These are phyloP conservation scores for Montipora foliosa DNA, from an alignment of 64 coral and sea anemone species.

Conservation along the genomic window DNA sequence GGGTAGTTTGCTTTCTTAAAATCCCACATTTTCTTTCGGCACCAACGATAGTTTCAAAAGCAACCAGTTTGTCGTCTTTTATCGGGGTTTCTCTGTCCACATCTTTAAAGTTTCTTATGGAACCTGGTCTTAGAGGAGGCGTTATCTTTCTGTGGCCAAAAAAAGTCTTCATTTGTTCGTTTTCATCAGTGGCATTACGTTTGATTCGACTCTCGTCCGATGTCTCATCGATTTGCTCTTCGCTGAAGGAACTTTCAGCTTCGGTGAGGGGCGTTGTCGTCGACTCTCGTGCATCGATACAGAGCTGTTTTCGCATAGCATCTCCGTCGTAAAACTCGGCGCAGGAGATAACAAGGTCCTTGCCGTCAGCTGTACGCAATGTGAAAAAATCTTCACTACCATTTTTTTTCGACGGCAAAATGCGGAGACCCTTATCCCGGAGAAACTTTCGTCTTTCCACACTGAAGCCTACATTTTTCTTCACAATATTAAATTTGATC, in stretches of 20 bases:
- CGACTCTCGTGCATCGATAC: constrained; percentile 11
- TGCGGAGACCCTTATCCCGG: constrained; percentile 73
- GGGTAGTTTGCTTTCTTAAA: constrained; percentile 25
- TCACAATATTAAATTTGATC: constrained; percentile 77
- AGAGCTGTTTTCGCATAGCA: constrained; percentile 40
- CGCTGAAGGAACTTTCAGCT: constrained; percentile 10
- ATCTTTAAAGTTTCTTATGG: constrained; percentile 83
- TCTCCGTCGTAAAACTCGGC: constrained; percentile 76
- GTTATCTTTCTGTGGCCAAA: constrained; percentile 65
- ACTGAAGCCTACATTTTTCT: constrained; percentile 70
- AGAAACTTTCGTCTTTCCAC: constrained; percentile 83
- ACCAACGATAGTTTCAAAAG: neutral
- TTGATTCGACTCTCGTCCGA: neutral
- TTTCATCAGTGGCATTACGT: neutral
- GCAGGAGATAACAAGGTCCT: constrained; percentile 47
- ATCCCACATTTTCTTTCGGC: constrained; percentile 14
- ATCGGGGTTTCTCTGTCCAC: constrained; percentile 58
- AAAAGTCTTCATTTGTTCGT: constrained; percentile 33
- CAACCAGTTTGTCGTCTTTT: neutral
- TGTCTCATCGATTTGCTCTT: neutral
- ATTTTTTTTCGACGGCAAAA: constrained; percentile 43
- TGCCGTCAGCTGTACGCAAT: constrained; percentile 55
- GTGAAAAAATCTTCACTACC: constrained; percentile 33
- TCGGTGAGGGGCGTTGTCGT: neutral
- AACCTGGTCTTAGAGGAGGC: constrained; percentile 70